A percentile compares a stretch with the other conserved stretches of the same genome.
Evolutionary conservation across 2,888 invertebrate species (phyloP).

Genomic region (Acholoe squamosa): DNA sequence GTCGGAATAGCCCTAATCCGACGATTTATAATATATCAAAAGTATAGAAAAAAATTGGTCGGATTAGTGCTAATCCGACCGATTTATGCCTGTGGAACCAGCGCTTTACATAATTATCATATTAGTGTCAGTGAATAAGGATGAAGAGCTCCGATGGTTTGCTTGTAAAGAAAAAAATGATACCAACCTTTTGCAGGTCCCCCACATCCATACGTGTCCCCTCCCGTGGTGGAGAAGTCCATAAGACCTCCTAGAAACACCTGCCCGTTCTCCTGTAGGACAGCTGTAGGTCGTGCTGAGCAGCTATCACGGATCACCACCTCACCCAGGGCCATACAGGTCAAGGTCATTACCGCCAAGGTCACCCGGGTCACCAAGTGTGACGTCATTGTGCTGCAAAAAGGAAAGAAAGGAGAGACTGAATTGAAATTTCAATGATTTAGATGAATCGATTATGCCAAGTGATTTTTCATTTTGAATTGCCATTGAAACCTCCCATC

Average conservation of each 20-base stretch:
- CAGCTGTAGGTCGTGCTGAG: neutral
- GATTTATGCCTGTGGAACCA: no score
- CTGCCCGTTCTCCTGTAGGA: constrained; percentile 37
- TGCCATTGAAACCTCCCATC: neutral
- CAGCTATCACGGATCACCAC: constrained; percentile 16
- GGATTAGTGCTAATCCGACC: no score
- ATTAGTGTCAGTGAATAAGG: no score
- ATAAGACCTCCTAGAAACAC: constrained; percentile 47
- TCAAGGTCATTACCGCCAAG: neutral
- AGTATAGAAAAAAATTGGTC: no score
- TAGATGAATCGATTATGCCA: neutral
- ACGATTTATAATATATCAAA: no score
- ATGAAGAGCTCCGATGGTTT: no score
- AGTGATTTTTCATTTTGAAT: neutral
- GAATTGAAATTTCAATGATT: neutral
- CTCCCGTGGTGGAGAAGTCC: constrained; percentile 17
- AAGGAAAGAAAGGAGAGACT: neutral
- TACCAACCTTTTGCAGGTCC: constrained; percentile 51
- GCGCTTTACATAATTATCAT: no score
- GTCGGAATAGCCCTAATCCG: no score
- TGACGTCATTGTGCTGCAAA: neutral
- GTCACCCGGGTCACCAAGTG: neutral
- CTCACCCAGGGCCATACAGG: neutral
- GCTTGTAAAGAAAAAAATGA: no score
- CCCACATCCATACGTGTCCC: constrained; percentile 55